These are phyloP conservation scores for Noctuana brunneofusca DNA, from an alignment of 2,888 invertebrate genomes.

Conservation along the genomic window DNA sequence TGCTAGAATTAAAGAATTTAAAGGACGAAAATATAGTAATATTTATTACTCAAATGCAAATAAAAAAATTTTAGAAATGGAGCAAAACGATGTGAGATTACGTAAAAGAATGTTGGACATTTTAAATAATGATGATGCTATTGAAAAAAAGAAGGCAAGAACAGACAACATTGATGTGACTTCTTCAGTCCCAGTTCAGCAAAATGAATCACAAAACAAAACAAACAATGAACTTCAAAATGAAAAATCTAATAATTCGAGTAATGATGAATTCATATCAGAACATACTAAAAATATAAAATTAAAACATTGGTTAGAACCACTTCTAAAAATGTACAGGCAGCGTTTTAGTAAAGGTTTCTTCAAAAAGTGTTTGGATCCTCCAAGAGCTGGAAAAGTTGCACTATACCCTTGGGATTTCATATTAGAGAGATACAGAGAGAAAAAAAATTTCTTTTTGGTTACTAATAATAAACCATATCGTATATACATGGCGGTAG, in stretches of 20 bases:
- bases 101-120: slow-evolving; percentile 50
- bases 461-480: slow-evolving; percentile 58
- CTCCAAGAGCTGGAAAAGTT: slow-evolving; percentile 59
- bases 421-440: slow-evolving; percentile 64
- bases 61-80: slow-evolving; percentile 62
- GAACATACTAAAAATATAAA: slow-evolving; percentile 47
- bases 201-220: slow-evolving; percentile 1
- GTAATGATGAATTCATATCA: slow-evolving; percentile 6
- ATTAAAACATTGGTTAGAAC: slow-evolving; percentile 65
- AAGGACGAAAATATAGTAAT: slow-evolving; percentile 56
- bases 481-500: slow-evolving; percentile 67
- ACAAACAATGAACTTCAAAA: background rate
- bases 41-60: slow-evolving; percentile 59
- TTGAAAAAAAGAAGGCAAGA: slow-evolving; percentile 6
- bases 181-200: background rate
- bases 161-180: slow-evolving; percentile 2
- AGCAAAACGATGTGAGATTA: slow-evolving; percentile 60
- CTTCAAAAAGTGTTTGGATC: slow-evolving; percentile 51
- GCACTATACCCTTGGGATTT: slow-evolving; percentile 66
- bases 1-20: slow-evolving; percentile 54
- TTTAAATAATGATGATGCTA: slow-evolving; percentile 1
- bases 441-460: slow-evolving; percentile 65
- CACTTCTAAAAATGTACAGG: slow-evolving; percentile 64
- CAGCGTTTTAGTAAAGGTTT: slow-evolving; percentile 50
- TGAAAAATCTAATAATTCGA: background rate